Evolutionary conservation across 2,113 vertebrate species (phyloP), one percentile per base, ranked within the genome.

Genomic region (Empidonax alnorum): DNA sequence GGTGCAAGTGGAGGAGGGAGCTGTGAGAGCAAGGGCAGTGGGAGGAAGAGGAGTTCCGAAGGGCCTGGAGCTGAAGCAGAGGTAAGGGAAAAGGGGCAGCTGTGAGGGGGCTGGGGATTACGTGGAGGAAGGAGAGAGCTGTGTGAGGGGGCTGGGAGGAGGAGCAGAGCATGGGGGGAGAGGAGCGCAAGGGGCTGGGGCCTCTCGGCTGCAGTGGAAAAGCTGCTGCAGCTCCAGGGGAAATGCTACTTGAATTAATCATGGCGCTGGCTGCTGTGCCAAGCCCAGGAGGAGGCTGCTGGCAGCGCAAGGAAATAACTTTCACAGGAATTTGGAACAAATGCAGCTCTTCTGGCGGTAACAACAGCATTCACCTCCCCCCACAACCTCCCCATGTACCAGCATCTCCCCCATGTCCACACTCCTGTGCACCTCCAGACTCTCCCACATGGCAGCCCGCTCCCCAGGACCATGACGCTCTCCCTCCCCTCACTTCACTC

Each of bases 201-300:
- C 96, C 96, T 95, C 96, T 95, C 91, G 35, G 69, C 95, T 97
- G 95, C 95, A 96, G 96, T 96, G 96, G 96, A 96, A 97, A 97
- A 96, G 96, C 96, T 94, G 96, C 96, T 95, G 96, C 94, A 95
- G 95, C 95, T 97, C 95, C 96, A 95, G 95, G 96, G 96, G 96
- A 96, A 97, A 96, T 96, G 96, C 96, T 97, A 96, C 96, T 97
- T 96, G 96, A 96, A 97, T 97, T 96, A 96, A 97, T 96, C 96
- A 97, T 96, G 96, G 95, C 95, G 96, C 96, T 96, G 93, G 96
- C 95, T 95, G 95, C 96, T 87, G 96, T 97, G 96, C 96, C 96
- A 97, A 97, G 96, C 96, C 95, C 96, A 96, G 96, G 96, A 97
- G 96, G 96, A 97, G 96, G 95, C 95, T 96, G 95, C 96, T 97